Evolutionary conservation across 2,888 invertebrate species (phyloP), one percentile per base, ranked within the genome.

Genomic region (Eristalis intricaria): DNA sequence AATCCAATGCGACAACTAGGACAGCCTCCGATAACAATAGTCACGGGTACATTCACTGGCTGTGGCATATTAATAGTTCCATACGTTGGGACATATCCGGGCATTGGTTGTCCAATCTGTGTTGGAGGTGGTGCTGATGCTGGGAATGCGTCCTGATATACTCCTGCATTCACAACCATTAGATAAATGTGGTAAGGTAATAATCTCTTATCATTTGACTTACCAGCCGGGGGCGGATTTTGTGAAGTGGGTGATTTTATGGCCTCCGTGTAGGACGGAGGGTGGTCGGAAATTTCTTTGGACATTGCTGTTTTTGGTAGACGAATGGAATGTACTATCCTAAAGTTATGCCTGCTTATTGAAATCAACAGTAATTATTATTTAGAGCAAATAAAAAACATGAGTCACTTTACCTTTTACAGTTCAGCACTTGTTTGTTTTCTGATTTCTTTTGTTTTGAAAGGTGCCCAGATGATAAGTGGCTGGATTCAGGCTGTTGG

Each of bases 1-100:
- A 97, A 95, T 19, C 98, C 98, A 82, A 98, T 97, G 89, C 98
- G 94, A 91, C 98, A 98, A 1, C 97, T 96, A 1, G 98, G 98
- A 92, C 98, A 98, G 2, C 96, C 97, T 0, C 97, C 97, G 0
- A 98, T 96, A 0, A 97, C 94, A 86, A 98, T 95, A 69, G 96
- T 95, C 88, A 96, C 95, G 79, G 96, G 94, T 29, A 96, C 94
- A 68, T 93, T 92, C 1, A 94, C 95, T 1, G 92, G 91, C 4
- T 94, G 94, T 4, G 93, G 92, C 0, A 92, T 91, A 35, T 92
- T 91, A 13, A 94, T 93, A 2, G 96, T 94, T n/a, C 92, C 92
- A 66, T 92, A 92, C 0, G 89, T 90, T 15, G 92, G 90, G 22
- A 95, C 95, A 89, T 95, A 96, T 11, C 74, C 84, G 3, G 66